Base-by-base conservation (phyloP, 2,113 vertebrate species). In the Vombatus ursinus region DNA sequence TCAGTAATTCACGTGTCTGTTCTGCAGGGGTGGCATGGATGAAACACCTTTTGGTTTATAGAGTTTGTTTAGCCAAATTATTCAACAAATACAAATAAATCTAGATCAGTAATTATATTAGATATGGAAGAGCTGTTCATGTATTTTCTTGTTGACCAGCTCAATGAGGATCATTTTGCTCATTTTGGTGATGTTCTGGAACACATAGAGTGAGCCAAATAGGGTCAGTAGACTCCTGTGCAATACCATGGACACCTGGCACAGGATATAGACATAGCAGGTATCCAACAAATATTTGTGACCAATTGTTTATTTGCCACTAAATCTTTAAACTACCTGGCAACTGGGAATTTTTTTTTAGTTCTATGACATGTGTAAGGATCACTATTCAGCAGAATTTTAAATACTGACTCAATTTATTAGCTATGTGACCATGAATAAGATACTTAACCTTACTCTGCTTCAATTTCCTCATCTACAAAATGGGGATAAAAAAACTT, bases 401-500 rank as follows among this genome's bases (percentile, higher is more conserved):
- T 94, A 84, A 84, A 22, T 23, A 84, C 16, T 84, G 68, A 84
- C 16, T 44, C n/a, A 8, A 44, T 84, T 84, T 84, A 84, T 84
- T 44, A 84, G 16, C 68, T 84, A 44, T 84, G 68, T 84, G 68
- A 84, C 68, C n/a, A 84, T 90, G 51, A 48, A 12, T 24, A 54
- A n/a, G 2, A 92, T 92, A 91, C 31, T 49, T 91, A 95, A 44
- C 3, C 28, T 93, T 23, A 53, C 25, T 23, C 12, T n/a, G 51
- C 8, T 51, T 96, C 51, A 51, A 0, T 51, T 93, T 95, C 94
- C 94, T 97, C 31, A 94, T 97, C 24, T 26, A 84, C 37, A 95
- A 93, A 94, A 28, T n/a, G 47, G 84, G 47, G 48, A 47, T 47
- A 47, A 50, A 61, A 26, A 47, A 37, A 16, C 57, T 68, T 14